Conservation (phyloP, 2,113 vertebrate species). For the Sylvicapra grimmia region DNA sequence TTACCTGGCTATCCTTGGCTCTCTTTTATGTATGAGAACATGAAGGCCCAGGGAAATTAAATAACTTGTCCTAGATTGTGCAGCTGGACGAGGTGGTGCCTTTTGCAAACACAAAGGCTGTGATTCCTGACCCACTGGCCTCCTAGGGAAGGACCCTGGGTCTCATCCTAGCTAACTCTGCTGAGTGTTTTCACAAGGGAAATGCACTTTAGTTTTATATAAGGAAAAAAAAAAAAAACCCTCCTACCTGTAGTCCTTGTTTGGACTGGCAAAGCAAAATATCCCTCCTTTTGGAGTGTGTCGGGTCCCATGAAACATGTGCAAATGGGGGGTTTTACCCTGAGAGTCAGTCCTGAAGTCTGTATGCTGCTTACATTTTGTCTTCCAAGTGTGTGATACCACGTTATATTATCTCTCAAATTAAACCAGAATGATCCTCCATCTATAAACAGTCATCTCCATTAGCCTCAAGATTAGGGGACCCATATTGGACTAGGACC, state of each 20-base stretch:
- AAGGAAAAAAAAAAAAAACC: not conserved
- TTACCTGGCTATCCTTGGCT: not conserved
- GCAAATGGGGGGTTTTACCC: not conserved
- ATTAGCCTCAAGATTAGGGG: not conserved
- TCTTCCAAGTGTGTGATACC: not conserved
- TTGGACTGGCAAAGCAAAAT: not conserved
- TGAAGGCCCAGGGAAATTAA: not conserved
- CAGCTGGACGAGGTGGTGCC: not conserved
- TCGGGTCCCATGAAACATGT: rapidly evolving
- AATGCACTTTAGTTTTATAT: not conserved
- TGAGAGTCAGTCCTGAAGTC: not conserved
- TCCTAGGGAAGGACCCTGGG: not conserved
- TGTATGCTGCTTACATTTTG: not conserved
- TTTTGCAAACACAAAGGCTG: not conserved
- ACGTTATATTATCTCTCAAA: not conserved
- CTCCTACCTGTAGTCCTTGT: not conserved
- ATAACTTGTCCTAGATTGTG: not conserved
- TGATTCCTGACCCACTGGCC: not conserved
- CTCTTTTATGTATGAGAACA: not conserved
- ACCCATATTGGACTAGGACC: not conserved
- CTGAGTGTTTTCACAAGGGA: not conserved
- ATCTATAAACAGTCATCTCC: not conserved
- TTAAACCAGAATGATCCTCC: not conserved
- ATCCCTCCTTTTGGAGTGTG: not conserved
- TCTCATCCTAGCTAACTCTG: not conserved